These are phyloP conservation scores for Cnemophilus loriae DNA, from an alignment of 2,113 vertebrate genomes.

Conservation along the genomic window DNA sequence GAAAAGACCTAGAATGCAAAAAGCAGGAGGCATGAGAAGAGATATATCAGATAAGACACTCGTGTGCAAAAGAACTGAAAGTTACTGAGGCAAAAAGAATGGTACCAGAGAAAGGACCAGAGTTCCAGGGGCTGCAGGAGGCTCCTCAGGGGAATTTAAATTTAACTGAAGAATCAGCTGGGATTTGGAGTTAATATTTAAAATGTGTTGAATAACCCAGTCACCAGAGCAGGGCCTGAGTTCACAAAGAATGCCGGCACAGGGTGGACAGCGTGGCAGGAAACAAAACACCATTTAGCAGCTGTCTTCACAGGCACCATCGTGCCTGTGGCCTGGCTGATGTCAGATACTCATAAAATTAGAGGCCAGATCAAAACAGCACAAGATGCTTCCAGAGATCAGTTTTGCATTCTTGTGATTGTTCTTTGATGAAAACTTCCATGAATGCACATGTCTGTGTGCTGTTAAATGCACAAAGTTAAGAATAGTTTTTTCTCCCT, in stretches of 20 bases:
- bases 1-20: neutral
- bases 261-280: rapidly evolving
- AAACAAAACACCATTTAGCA: neutral
- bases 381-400: neutral
- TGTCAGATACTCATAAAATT: neutral
- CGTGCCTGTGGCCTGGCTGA: neutral
- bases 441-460: rapidly evolving
- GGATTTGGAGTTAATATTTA: neutral
- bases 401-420: neutral
- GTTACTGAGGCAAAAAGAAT: neutral
- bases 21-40: neutral
- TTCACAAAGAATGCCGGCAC: neutral
- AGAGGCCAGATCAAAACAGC: neutral
- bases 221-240: neutral
- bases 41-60: neutral
- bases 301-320: neutral
- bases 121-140: neutral
- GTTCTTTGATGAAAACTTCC: neutral
- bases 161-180: neutral
- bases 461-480: neutral
- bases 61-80: neutral
- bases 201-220: neutral
- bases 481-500: neutral
- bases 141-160: neutral
- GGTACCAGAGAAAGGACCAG: neutral